Evolutionary conservation across 2,113 vertebrate genomes (phyloP).

Genomic region (Podiceps cristatus): DNA sequence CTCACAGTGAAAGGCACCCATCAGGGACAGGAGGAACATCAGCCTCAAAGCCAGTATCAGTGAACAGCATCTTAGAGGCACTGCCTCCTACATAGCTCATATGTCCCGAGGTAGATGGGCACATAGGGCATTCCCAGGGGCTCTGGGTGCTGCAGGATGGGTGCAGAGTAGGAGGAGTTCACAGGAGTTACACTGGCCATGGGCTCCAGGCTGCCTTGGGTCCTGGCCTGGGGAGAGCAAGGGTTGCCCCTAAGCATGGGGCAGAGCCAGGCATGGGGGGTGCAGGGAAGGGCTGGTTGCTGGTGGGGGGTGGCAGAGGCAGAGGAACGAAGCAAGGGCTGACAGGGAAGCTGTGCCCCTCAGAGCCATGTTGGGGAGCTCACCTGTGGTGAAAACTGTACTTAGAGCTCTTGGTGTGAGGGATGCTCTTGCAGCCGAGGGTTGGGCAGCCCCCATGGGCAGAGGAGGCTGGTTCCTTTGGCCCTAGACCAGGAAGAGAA

Average conservation of each 20-base stretch:
- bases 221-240: neutral
- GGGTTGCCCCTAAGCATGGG: neutral
- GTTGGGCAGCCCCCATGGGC: conserved; percentile 81
- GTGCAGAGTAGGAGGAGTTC: neutral
- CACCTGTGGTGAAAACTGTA: conserved; percentile 98
- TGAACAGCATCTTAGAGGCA: neutral
- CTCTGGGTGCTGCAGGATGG: neutral
- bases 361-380: neutral
- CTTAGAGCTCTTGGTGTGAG: conserved; percentile 88
- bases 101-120: neutral
- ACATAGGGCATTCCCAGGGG: neutral
- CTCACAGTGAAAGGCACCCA: neutral
- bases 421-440: conserved; percentile 87
- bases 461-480: conserved; percentile 81
- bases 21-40: neutral
- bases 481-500: conserved; percentile 71
- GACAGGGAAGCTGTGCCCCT: neutral
- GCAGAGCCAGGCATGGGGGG: neutral
- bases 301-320: neutral
- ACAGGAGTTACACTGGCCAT: neutral
- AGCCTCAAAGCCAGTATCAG: neutral
- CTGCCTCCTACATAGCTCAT: rapidly evolving
- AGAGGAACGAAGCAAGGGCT: neutral
- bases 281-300: neutral
- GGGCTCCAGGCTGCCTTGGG: neutral